Percentiles rank a stretch among this genome's conserved stretches.
Conservation (phyloP, 2,113 vertebrate species). For the Sprattus sprattus region DNA sequence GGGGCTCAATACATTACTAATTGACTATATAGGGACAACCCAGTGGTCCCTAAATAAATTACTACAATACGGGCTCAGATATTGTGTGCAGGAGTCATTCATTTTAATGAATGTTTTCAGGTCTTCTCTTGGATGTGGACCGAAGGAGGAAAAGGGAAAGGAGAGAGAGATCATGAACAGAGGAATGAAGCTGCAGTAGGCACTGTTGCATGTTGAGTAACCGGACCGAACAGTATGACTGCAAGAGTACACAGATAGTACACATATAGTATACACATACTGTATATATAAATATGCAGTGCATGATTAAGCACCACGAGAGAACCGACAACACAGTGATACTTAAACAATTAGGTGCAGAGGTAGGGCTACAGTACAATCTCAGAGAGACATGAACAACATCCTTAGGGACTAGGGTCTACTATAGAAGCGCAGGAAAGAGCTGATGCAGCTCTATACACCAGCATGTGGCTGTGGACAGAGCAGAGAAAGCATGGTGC, state of each 20-base stretch:
- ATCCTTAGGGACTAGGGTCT: neutral
- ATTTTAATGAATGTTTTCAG: neutral
- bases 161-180: neutral
- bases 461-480: neutral
- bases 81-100: neutral
- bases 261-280: too few relatives aligned
- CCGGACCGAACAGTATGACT: neutral
- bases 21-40: too few relatives aligned
- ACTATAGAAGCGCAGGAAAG: neutral
- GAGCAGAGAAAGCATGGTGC: neutral
- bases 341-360: neutral
- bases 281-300: neutral
- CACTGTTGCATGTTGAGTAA: neutral
- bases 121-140: neutral
- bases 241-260: too few relatives aligned
- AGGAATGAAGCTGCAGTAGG: neutral
- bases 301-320: neutral
- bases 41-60: neutral
- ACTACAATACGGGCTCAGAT: neutral
- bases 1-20: too few relatives aligned
- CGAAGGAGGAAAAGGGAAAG: neutral
- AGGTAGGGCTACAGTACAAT: neutral
- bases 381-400: neutral
- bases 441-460: neutral
- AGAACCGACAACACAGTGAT: neutral